Conservation (phyloP, 2,113 vertebrate species). For the Sinosuthora webbiana region DNA sequence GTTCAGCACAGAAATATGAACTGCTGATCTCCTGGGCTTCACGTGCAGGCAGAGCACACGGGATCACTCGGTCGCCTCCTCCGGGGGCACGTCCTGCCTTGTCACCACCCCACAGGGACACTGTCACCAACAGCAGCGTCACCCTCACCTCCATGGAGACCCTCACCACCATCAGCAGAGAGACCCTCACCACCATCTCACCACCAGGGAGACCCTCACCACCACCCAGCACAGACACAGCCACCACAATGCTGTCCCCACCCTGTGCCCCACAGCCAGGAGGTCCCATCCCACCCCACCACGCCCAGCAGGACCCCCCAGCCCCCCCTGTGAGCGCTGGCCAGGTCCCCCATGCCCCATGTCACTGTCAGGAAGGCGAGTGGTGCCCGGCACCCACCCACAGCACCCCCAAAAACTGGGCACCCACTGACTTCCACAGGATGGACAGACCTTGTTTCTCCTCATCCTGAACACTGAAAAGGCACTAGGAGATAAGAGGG, state of each 20-base stretch:
- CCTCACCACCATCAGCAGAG: neutral
- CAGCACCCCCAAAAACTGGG: neutral
- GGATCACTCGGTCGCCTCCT: neutral
- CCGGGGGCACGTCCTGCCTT: rapidly evolving
- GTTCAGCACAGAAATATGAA: conserved; percentile 68
- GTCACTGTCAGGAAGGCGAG: neutral
- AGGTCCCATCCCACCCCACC: too few relatives aligned
- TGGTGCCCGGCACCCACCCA: neutral
- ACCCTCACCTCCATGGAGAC: neutral
- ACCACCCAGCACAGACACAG: neutral
- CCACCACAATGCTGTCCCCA: neutral
- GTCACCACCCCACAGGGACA: neutral
- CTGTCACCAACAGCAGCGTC: rapidly evolving
- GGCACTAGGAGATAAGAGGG: neutral
- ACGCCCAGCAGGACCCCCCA: neutral
- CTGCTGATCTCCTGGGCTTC: conserved; percentile 44
- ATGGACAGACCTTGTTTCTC: neutral
- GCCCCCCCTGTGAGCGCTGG: neutral
- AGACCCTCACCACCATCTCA: neutral
- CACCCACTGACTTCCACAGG: neutral
- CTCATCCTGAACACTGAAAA: neutral
- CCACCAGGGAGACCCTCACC: neutral
- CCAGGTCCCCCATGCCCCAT: neutral
- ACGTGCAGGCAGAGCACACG: neutral
- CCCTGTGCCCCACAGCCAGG: neutral